Evolutionary conservation across 2,113 vertebrate species (phyloP).

Genomic region (Thalassarche chlororhynchos): DNA sequence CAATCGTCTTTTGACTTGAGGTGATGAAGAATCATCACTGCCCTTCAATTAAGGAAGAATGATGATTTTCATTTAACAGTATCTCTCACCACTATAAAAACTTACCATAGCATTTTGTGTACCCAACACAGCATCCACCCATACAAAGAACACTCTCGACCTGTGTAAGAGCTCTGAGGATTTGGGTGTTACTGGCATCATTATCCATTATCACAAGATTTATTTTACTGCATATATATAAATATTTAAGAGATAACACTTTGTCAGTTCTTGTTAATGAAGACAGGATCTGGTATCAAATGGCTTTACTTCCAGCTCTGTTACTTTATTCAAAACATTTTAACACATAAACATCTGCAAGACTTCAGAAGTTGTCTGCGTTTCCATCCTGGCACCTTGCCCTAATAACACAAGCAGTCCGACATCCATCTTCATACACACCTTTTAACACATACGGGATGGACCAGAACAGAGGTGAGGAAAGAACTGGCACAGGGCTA

Average conservation of each 20-base stretch:
- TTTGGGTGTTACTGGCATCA: background rate
- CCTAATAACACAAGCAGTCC: fast-evolving
- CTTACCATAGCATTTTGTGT: no score
- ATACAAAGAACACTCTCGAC: background rate
- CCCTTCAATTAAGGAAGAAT: background rate
- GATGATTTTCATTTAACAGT: background rate
- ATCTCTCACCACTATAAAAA: background rate
- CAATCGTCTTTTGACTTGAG: background rate
- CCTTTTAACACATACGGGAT: fast-evolving
- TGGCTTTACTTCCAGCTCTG: background rate
- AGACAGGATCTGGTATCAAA: background rate
- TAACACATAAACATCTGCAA: fast-evolving
- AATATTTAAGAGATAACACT: background rate
- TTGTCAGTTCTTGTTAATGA: background rate
- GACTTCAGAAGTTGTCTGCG: background rate
- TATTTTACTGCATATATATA: background rate
- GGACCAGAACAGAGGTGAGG: background rate
- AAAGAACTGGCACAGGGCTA: background rate
- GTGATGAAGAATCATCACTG: background rate
- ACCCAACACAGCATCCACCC: fast-evolving
- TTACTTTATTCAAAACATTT: background rate
- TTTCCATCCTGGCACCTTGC: background rate
- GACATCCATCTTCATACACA: fast-evolving
- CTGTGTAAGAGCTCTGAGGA: background rate
- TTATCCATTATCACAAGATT: background rate